Conservation (phyloP, 2,888 invertebrate species). For the Coelinius sp. region DNA sequence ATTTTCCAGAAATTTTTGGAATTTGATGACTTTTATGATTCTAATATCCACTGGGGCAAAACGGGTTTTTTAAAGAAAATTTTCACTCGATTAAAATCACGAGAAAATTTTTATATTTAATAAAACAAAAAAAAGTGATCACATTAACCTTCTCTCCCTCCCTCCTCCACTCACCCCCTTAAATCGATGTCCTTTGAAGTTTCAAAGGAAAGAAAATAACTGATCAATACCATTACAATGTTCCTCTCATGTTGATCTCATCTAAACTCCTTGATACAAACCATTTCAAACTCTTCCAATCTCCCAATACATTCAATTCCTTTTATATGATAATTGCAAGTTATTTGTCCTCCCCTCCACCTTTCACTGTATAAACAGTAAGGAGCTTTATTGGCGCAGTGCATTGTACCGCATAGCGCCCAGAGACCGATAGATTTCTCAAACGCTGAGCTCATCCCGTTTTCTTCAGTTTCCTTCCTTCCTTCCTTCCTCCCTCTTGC, state of each 20-base stretch:
- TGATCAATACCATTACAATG: background rate
- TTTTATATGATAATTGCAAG: constrained; percentile 69
- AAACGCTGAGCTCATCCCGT: constrained; percentile 33
- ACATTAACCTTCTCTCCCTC: no score
- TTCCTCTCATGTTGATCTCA: constrained; percentile 5
- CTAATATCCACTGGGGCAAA: no score
- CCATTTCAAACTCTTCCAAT: background rate
- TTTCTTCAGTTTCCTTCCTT: background rate
- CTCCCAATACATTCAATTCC: constrained; percentile 47
- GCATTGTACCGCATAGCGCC: constrained; percentile 30
- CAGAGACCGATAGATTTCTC: constrained; percentile 43
- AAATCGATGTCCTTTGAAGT: background rate
- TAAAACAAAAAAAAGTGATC: no score
- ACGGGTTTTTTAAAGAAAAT: no score
- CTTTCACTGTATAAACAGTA: constrained; percentile 59
- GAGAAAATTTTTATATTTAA: no score
- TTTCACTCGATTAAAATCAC: no score
- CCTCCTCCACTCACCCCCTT: no score
- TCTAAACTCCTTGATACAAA: constrained; percentile 8
- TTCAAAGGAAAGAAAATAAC: background rate
- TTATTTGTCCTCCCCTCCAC: constrained; percentile 59
- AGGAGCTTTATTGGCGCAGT: constrained; percentile 55
- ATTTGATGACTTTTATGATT: no score
- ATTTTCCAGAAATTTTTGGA: no score
- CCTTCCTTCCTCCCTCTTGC: background rate